phyloP scores from a whole-genome alignment of 2,113 vertebrate species.

The Chlorodrepanis virens region DNA sequence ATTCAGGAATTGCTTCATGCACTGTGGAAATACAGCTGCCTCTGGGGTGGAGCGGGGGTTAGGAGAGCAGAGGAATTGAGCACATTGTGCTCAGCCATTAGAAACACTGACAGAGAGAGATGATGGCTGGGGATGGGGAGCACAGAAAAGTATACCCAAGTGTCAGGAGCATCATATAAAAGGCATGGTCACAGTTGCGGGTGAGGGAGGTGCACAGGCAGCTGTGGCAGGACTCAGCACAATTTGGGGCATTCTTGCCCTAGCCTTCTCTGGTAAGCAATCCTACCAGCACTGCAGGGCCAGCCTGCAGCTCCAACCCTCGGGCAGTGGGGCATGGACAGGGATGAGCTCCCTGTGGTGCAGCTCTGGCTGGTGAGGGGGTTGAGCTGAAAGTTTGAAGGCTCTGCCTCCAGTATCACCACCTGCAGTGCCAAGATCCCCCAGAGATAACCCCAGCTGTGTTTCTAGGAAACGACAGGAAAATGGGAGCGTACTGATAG shows the following conservation, averaged over 20 bases:
- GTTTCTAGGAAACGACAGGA: not conserved
- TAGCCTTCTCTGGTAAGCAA: not conserved
- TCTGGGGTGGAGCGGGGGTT: not conserved
- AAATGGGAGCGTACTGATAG: not conserved
- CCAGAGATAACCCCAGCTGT: not conserved
- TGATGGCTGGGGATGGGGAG: not conserved
- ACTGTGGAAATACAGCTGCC: constrained; percentile 7
- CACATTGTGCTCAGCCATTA: not conserved
- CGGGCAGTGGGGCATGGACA: not conserved
- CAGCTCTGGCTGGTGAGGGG: not conserved
- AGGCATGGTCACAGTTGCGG: not conserved
- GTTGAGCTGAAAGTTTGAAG: not conserved
- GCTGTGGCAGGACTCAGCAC: not conserved
- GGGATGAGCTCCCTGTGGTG: rapidly evolving
- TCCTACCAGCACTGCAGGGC: rapidly evolving
- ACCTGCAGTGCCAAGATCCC: not conserved
- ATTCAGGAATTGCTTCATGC: constrained; percentile 18
- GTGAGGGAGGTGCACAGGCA: not conserved
- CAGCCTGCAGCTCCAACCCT: not conserved
- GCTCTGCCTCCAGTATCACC: not conserved
- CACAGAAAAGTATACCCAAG: rapidly evolving
- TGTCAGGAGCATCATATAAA: not conserved
- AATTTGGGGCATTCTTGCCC: rapidly evolving
- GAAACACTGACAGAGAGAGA: not conserved
- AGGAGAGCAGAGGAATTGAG: not conserved